Conservation (phyloP, 2,113 vertebrate genomes). For the Muntiacus reevesi region DNA sequence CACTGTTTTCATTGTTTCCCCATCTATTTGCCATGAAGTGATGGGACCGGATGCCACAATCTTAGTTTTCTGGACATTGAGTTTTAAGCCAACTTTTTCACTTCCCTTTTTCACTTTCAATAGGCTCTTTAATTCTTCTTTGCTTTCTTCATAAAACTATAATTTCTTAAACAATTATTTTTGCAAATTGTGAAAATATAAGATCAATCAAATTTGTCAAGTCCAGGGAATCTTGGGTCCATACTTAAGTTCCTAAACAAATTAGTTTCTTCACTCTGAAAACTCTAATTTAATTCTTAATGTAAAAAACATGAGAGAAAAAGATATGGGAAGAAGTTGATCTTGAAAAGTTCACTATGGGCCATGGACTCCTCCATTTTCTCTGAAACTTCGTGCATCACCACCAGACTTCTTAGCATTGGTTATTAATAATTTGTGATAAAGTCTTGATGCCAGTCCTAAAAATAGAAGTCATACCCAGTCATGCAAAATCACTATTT, state of each 20-base stretch:
- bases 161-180: conserved; percentile 12
- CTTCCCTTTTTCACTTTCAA: not conserved
- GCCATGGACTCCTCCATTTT: not conserved
- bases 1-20: not conserved
- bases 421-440: not conserved
- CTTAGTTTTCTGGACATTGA: not conserved
- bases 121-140: not conserved
- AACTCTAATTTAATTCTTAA: not conserved
- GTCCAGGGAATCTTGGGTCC: not conserved
- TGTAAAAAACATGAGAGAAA: not conserved
- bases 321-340: not conserved
- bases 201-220: not conserved
- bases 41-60: not conserved
- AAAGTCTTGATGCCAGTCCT: not conserved
- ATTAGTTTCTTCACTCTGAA: not conserved
- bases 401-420: not conserved
- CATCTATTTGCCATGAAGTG: not conserved
- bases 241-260: not conserved
- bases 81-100: not conserved
- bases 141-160: not conserved
- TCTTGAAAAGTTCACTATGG: not conserved
- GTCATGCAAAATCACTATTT: not conserved
- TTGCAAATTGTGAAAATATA: conserved; percentile 8
- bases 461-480: not conserved
- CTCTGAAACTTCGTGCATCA: not conserved